Percentiles rank a stretch among this genome's conserved stretches.
Evolutionary conservation across 2,888 invertebrate genomes (phyloP).

Genomic region (Bellardia pandia): DNA sequence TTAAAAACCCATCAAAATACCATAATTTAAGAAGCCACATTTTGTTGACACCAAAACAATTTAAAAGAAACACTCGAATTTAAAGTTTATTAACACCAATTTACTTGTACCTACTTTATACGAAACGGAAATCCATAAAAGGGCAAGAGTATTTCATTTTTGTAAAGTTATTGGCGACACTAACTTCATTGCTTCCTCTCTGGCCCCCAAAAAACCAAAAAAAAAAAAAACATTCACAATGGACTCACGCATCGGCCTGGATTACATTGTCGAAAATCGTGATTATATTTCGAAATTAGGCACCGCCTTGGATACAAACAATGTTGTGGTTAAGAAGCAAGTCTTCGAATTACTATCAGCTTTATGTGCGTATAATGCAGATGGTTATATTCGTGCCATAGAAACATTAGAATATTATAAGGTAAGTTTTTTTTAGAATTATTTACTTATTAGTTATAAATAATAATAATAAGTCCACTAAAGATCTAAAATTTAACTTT

Average conservation of each 20-base stretch:
- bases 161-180: constrained; percentile 54
- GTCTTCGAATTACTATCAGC: constrained; percentile 97
- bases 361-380: constrained; percentile 96
- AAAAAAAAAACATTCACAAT: constrained; percentile 84
- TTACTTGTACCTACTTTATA: constrained; percentile 17
- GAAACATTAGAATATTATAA: constrained; percentile 96
- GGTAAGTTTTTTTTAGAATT: constrained; percentile 86
- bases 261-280: constrained; percentile 96
- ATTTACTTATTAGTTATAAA: background rate
- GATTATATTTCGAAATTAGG: constrained; percentile 96
- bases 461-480: no score
- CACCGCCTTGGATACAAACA: constrained; percentile 95
- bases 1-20: constrained; percentile 38
- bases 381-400: constrained; percentile 93
- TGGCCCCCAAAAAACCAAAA: constrained; percentile 29
- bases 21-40: constrained; percentile 29
- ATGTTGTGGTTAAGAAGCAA: constrained; percentile 97
- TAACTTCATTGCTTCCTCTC: constrained; percentile 12
- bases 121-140: constrained; percentile 62
- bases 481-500: no score
- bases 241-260: constrained; percentile 96
- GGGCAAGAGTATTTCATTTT: constrained; percentile 7
- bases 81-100: constrained; percentile 45
- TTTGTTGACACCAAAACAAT: constrained; percentile 33
- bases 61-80: constrained; percentile 16